These are phyloP conservation scores for Callionymus lyra DNA, from an alignment of 2,113 vertebrate genomes.

Conservation along the genomic window DNA sequence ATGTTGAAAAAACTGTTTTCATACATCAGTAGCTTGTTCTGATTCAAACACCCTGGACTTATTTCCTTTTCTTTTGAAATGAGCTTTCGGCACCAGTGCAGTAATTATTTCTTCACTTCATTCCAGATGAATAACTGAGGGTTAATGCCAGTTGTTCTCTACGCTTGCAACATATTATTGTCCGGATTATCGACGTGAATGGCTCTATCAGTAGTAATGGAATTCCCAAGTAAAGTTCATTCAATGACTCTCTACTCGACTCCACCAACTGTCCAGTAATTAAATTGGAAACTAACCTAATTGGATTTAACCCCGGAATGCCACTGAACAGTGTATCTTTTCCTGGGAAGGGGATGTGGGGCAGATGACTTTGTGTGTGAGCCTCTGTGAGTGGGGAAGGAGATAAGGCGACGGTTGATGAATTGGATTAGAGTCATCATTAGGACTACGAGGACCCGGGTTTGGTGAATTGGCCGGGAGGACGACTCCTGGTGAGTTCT, in stretches of 20 bases:
- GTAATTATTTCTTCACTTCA: slow-evolving; percentile 23
- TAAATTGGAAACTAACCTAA: slow-evolving; percentile 61
- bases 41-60: no score
- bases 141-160: slow-evolving; percentile 21
- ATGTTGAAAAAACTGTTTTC: no score
- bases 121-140: slow-evolving; percentile 16
- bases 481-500: slow-evolving; percentile 29
- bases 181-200: slow-evolving; percentile 28
- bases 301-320: slow-evolving; percentile 59
- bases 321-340: slow-evolving; percentile 44
- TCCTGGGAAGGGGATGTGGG: slow-evolving; percentile 33
- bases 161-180: slow-evolving; percentile 16
- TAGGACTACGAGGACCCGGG: slow-evolving; percentile 30
- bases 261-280: slow-evolving; percentile 48
- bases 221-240: slow-evolving; percentile 58
- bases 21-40: no score
- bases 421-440: slow-evolving; percentile 52
- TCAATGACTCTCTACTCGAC: slow-evolving; percentile 47
- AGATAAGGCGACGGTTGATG: slow-evolving; percentile 20
- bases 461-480: slow-evolving; percentile 4
- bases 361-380: slow-evolving; percentile 13
- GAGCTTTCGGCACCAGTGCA: slow-evolving; percentile 2
- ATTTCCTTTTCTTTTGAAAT: no score
- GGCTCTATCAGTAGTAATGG: slow-evolving; percentile 44
- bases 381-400: slow-evolving; percentile 18